Evolutionary conservation across 2,888 invertebrate species (phyloP).

Genomic region (Balanococcus diminutus): DNA sequence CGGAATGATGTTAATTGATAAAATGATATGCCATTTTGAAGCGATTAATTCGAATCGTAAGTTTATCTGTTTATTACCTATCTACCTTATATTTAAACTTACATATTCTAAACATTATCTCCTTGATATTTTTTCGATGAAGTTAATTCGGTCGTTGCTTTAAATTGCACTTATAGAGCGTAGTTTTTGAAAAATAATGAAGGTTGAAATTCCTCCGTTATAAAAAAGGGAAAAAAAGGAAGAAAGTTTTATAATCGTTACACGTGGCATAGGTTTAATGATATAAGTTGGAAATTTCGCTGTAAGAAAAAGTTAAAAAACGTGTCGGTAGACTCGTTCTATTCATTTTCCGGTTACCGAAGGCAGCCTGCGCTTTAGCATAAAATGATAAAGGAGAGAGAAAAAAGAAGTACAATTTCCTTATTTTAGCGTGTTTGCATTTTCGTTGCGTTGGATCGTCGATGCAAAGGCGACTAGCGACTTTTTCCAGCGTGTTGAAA

Average conservation of each 20-base stretch:
- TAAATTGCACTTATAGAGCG: slow-evolving; percentile 2
- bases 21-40: neutral
- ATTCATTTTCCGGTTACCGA: neutral
- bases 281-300: neutral
- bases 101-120: neutral
- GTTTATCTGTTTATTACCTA: neutral
- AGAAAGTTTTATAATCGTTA: slow-evolving; percentile 1
- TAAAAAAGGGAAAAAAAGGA: neutral
- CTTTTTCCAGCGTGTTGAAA: neutral
- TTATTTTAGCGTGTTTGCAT: slow-evolving; percentile 17
- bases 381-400: neutral
- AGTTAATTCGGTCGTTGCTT: neutral
- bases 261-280: slow-evolving; percentile 1
- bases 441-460: neutral
- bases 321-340: neutral
- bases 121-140: neutral
- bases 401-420: neutral
- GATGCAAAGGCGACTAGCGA: neutral
- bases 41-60: neutral
- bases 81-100: neutral
- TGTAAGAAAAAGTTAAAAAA: slow-evolving; percentile 9
- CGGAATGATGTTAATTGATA: neutral
- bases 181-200: neutral
- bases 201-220: neutral
- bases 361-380: neutral